A percentile compares a stretch with the other conserved stretches of the same genome.
Evolutionary conservation across 1,140 invertebrate genomes (phyloP).

Genomic region (Drosophila sproati): DNA sequence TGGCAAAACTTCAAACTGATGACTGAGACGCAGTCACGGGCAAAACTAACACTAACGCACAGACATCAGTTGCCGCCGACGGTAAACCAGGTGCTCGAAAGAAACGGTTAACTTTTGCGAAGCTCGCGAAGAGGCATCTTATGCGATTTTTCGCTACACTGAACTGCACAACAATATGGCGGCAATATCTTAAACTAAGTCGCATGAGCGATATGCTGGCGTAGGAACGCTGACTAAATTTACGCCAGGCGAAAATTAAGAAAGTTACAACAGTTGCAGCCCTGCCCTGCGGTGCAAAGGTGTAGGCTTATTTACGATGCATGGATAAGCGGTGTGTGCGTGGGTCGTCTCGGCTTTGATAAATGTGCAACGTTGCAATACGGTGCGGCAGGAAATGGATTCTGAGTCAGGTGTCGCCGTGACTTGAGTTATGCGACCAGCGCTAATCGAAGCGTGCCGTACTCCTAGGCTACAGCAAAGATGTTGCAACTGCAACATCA

Average conservation of each 20-base stretch:
- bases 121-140: conserved; percentile 57
- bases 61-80: too few relatives aligned
- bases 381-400: conserved; percentile 67
- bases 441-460: conserved; percentile 37
- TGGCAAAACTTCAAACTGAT: conserved; percentile 65
- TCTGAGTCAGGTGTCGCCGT: conserved; percentile 40
- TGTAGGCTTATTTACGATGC: conserved; percentile 68
- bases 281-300: conserved; percentile 12
- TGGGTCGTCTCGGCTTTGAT: conserved; percentile 53
- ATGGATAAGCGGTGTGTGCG: conserved; percentile 42
- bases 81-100: conserved; percentile 7
- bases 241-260: conserved; percentile 71
- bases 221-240: conserved; percentile 54
- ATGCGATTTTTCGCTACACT: conserved; percentile 71
- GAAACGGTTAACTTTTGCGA: conserved; percentile 53
- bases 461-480: neutral
- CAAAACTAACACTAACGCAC: conserved; percentile 41
- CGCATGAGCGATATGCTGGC: conserved; percentile 32
- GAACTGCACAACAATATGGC: conserved; percentile 67
- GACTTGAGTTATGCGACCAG: conserved; percentile 64
- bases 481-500: neutral
- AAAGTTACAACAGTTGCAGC: conserved; percentile 55
- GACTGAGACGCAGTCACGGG: conserved; percentile 46
- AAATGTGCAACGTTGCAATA: conserved; percentile 56
- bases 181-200: conserved; percentile 19